Conservation (phyloP, 1,140 invertebrate genomes). For the Cherax quadricarinatus region DNA sequence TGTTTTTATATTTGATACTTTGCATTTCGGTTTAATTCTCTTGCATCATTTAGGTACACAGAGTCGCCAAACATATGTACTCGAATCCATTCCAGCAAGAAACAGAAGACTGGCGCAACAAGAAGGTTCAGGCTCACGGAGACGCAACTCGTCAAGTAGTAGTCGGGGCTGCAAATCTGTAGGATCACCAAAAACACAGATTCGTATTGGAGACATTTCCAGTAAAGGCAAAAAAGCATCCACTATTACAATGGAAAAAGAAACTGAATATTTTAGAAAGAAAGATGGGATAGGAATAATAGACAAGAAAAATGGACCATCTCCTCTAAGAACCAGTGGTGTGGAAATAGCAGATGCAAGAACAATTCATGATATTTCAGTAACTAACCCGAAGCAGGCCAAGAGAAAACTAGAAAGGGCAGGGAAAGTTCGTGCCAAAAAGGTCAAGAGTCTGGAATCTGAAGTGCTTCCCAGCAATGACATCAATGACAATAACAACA, state of each 20-base stretch:
- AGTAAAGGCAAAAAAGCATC: slow-evolving; percentile 2
- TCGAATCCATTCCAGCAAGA: slow-evolving; percentile 58
- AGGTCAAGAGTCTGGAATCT: slow-evolving; percentile 11
- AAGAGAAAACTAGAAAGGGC: slow-evolving; percentile 54
- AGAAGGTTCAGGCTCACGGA: slow-evolving; percentile 11
- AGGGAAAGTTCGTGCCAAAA: slow-evolving; percentile 28
- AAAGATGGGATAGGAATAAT: not conserved
- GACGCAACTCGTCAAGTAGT: not conserved
- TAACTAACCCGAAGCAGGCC: slow-evolving; percentile 22
- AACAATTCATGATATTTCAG: not conserved
- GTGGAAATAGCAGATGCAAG: not conserved
- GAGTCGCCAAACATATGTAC: slow-evolving; percentile 53
- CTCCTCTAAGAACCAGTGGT: not conserved
- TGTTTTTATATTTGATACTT: too few species aligned
- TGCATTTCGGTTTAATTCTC: not conserved
- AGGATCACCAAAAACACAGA: slow-evolving; percentile 3
- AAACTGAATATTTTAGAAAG: slow-evolving; percentile 26
- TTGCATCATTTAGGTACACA: slow-evolving; percentile 36
- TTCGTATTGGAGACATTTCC: slow-evolving; percentile 5
- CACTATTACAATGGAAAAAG: slow-evolving; percentile 28
- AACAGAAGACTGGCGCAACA: slow-evolving; percentile 43
- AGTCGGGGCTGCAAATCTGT: slow-evolving; percentile 17
- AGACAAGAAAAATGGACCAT: not conserved
- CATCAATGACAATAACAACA: slow-evolving; percentile 53
- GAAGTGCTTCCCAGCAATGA: not conserved